Conservation (phyloP, 2,888 invertebrate genomes). For the Trissonchulus sp. region DNA sequence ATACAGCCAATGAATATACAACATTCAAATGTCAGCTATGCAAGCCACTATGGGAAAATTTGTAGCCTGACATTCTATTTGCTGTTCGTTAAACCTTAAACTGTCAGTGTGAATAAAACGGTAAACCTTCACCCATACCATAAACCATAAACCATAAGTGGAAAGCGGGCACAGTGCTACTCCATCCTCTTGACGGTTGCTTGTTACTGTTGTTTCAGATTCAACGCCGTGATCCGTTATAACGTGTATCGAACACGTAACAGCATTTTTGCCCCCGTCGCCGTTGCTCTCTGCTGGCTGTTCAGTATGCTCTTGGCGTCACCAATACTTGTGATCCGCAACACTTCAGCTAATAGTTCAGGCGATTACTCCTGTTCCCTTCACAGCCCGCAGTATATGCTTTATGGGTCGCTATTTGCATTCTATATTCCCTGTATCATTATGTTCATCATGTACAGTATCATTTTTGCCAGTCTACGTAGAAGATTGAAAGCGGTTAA, state of each 20-base stretch:
- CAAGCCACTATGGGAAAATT: too few relatives aligned
- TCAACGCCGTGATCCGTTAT: slow-evolving; percentile 23
- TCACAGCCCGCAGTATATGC: slow-evolving; percentile 23
- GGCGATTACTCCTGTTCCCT: not conserved
- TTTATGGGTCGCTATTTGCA: slow-evolving; percentile 18
- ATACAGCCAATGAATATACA: too few relatives aligned
- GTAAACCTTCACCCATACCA: too few relatives aligned
- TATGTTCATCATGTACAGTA: slow-evolving; percentile 23
- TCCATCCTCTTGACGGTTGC: too few relatives aligned
- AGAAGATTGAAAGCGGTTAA: slow-evolving; percentile 3
- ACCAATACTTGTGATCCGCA: not conserved
- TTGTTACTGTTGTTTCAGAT: slow-evolving; percentile 27
- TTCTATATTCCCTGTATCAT: slow-evolving; percentile 22
- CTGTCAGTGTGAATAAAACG: too few relatives aligned
- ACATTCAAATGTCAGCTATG: too few relatives aligned
- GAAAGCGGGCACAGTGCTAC: too few relatives aligned
- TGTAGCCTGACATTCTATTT: too few relatives aligned
- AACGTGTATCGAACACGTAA: slow-evolving; percentile 7
- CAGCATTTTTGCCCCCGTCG: not conserved
- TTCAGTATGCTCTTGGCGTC: slow-evolving; percentile 9
- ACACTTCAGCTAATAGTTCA: not conserved
- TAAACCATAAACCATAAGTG: too few relatives aligned
- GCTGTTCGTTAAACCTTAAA: too few relatives aligned
- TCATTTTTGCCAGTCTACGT: slow-evolving; percentile 22
- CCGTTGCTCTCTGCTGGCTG: slow-evolving; percentile 7